phyloP scores from a whole-genome alignment of 2,797 vertebrate species.

The Pteronotus mesoamericanus region DNA sequence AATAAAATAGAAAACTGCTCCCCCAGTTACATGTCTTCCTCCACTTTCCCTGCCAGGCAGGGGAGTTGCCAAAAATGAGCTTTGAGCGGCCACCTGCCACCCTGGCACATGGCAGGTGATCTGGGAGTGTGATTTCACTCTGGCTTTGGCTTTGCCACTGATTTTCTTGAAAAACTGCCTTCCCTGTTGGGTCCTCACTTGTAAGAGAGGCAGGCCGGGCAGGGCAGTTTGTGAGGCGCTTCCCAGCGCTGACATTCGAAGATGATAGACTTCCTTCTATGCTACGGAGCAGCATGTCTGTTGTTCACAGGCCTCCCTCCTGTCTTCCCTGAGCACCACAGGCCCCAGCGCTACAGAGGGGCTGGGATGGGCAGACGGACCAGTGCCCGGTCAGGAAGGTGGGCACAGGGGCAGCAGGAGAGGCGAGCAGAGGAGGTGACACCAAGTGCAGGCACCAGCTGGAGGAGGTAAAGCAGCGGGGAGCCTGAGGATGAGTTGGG shows the following conservation, averaged over 20 bases:
- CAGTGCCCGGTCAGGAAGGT: rapidly evolving
- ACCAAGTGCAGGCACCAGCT: not conserved
- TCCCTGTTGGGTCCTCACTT: not conserved
- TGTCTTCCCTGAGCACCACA: rapidly evolving
- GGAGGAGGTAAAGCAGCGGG: not conserved
- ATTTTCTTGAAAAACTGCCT: not conserved
- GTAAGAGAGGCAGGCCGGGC: not conserved
- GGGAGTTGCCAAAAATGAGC: not conserved
- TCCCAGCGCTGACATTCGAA: not conserved
- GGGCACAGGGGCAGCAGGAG: not conserved
- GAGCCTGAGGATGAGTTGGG: not conserved
- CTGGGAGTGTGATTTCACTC: not conserved
- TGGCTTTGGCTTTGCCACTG: not conserved
- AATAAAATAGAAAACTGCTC: not conserved
- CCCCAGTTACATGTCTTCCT: not conserved
- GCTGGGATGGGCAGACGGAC: not conserved
- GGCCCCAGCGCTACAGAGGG: not conserved
- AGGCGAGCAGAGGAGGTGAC: too few relatives aligned
- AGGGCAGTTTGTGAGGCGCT: not conserved
- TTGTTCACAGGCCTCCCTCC: not conserved
- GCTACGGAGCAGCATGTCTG: rapidly evolving
- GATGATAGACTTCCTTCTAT: not conserved
- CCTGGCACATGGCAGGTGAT: not conserved
- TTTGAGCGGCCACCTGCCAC: not conserved
- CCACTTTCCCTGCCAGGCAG: not conserved